These are phyloP conservation scores for Tenualosa ilisha DNA, from an alignment of 2,797 vertebrate genomes.

Conservation along the genomic window DNA sequence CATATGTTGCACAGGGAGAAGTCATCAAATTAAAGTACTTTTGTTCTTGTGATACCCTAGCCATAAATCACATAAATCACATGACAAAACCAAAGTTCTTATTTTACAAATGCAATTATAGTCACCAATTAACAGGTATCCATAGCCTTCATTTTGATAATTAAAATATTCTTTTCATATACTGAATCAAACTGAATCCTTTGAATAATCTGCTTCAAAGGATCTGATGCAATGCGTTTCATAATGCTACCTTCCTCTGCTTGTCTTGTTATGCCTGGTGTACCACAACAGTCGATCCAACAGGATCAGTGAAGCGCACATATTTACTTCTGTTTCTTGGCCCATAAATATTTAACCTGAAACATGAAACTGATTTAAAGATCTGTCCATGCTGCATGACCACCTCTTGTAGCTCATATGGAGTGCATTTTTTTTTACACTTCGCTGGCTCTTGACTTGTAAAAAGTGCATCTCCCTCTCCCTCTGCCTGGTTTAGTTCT, in stretches of 20 bases:
- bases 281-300: neutral
- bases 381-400: neutral
- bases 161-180: neutral
- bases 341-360: neutral
- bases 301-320: neutral
- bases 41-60: too few relatives aligned
- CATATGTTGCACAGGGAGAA: too few relatives aligned
- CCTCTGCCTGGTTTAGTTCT: too few relatives aligned
- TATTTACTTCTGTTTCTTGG: neutral
- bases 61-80: too few relatives aligned
- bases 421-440: neutral
- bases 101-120: too few relatives aligned
- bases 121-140: neutral
- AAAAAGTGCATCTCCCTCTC: neutral
- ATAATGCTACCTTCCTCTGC: neutral
- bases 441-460: too few relatives aligned
- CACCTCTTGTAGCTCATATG: neutral
- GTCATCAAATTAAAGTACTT: too few relatives aligned
- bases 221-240: neutral
- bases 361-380: slow-evolving; percentile 12
- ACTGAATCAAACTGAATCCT: neutral
- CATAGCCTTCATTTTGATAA: neutral
- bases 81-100: too few relatives aligned
- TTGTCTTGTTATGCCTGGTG: neutral
- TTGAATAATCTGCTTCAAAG: neutral